phyloP scores from a whole-genome alignment of 2,888 invertebrate species.

The Ennomos fuscantarius region DNA sequence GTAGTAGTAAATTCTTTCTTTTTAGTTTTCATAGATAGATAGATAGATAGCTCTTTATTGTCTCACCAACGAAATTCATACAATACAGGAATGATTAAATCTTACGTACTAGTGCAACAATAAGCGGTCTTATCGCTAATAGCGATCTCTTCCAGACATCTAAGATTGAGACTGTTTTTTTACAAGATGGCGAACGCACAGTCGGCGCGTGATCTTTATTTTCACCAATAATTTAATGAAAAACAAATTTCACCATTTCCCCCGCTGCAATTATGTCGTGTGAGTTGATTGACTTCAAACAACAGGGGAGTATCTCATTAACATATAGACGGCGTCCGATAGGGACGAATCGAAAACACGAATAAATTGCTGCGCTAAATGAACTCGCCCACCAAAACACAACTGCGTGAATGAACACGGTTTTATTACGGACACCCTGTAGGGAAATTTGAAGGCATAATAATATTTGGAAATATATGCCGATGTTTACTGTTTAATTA shows the following conservation, averaged over 20 bases:
- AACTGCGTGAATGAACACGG: conserved; percentile 14
- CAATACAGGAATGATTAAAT: no score
- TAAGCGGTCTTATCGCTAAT: no score
- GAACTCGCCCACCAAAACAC: conserved; percentile 40
- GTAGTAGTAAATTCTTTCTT: no score
- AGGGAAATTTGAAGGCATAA: not conserved
- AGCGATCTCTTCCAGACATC: no score
- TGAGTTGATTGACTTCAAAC: conserved; percentile 53
- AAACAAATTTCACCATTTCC: conserved; percentile 37
- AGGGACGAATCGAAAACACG: conserved; percentile 33
- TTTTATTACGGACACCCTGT: conserved; percentile 12
- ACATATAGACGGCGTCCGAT: conserved; percentile 51
- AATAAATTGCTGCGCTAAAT: conserved; percentile 32
- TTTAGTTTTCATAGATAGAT: no score
- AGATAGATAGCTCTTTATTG: no score
- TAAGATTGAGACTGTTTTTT: no score
- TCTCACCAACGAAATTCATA: no score
- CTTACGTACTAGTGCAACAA: no score
- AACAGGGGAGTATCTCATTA: conserved; percentile 52
- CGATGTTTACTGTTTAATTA: no score
- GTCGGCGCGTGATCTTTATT: no score
- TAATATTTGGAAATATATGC: not conserved
- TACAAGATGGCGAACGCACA: no score
- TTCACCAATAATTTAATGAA: conserved; percentile 2
- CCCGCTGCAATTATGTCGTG: conserved; percentile 44